Evolutionary conservation across 1,140 invertebrate species (phyloP), one percentile per base, ranked within the genome.

Genomic region (Neodiprion virginianus): DNA sequence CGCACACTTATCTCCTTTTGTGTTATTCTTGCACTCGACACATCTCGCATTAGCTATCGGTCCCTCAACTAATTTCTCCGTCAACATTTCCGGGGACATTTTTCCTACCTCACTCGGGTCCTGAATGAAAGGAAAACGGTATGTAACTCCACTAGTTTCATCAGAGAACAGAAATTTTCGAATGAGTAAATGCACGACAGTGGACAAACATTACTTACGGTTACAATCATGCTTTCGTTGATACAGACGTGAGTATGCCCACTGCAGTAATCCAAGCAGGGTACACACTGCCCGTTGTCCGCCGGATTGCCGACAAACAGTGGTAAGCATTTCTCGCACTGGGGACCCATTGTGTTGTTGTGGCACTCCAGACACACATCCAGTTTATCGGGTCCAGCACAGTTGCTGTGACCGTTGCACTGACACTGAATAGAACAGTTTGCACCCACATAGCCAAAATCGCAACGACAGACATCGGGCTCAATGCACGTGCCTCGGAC

Each of bases 381-480:
- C 67, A 97, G 90, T 79, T 94, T 92, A 82, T 96, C 93, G 7
- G 95, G 95, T 12, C 96, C 96, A 77, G 92, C 93, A 86, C 97
- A 99, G 81, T 97, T 92, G 72, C 96, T 95, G 88, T 99, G 97
- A 0, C 96, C 96, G 86, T 99, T 97, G 85, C 97, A 99, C 82
- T 96, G 92, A 84, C 97, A 99, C 84, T 96, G 94, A 67, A 95
- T 96, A 72, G 95, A 96, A 85, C 97, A 99, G 88, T 98, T 97
- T 73, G 93, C 92, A 69, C 97, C 97, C 28, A 99, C 96, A 86
- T 96, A 99, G 67, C 97, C 97, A 89, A 99, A 99, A 89, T 98
- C 93, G 86, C 97, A 99, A 65, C 92, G 89, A 83, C 97, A 99
- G 12, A 92, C 89, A 82, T 97, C 92, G 47, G 97, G 97, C 79